Conservation (phyloP, 2,888 invertebrate genomes). For the Agapostemon virescens region DNA sequence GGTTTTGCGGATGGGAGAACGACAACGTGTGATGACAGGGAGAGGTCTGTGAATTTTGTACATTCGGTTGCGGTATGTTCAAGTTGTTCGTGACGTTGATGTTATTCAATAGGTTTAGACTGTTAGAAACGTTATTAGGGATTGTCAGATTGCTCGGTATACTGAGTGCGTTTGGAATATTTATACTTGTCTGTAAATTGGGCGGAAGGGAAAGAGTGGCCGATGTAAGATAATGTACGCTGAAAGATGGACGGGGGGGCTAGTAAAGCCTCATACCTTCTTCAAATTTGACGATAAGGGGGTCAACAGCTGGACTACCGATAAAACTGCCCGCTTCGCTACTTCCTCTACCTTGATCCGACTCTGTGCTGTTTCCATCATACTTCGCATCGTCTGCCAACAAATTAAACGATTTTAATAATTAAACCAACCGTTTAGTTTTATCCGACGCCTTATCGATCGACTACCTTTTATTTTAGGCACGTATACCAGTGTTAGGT, state of each 20-base stretch:
- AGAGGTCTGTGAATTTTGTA: conserved; percentile 74
- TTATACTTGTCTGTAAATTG: conserved; percentile 77
- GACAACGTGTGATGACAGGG: conserved; percentile 74
- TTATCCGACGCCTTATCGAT: neutral
- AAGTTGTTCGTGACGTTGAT: conserved; percentile 71
- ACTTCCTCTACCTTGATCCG: conserved; percentile 78
- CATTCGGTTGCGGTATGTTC: conserved; percentile 70
- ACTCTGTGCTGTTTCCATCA: conserved; percentile 77
- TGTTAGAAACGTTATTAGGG: conserved; percentile 71
- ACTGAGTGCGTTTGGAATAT: conserved; percentile 72
- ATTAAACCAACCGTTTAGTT: neutral
- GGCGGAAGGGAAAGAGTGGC: conserved; percentile 76
- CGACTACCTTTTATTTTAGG: too few relatives aligned
- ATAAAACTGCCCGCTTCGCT: conserved; percentile 79
- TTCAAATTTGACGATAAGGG: conserved; percentile 89
- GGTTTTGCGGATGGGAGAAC: conserved; percentile 69
- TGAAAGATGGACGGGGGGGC: conserved; percentile 80
- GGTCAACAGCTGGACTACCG: conserved; percentile 83
- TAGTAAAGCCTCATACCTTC: conserved; percentile 91
- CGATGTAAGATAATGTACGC: conserved; percentile 80
- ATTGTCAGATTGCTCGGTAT: conserved; percentile 74
- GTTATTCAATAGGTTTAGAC: conserved; percentile 71
- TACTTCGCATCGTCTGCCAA: conserved; percentile 76
- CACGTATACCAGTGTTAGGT: too few relatives aligned
- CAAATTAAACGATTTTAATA: neutral